Evolutionary conservation across 2,888 invertebrate species (phyloP).

Genomic region (Eurois occulta): DNA sequence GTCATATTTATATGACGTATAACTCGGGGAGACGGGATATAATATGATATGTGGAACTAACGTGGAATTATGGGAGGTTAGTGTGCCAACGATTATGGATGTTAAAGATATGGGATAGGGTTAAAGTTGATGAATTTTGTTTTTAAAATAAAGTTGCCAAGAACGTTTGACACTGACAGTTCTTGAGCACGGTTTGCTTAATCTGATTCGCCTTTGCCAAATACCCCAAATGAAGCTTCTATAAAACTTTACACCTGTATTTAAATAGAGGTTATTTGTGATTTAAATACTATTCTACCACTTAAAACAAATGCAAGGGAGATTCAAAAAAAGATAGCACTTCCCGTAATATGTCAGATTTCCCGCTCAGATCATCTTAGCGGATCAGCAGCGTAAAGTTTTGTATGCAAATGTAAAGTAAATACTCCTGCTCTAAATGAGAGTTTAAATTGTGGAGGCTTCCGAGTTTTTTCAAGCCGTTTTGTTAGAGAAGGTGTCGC

Average conservation of each 20-base stretch:
- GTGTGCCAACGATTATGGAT: conserved; percentile 20
- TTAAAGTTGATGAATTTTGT: neutral
- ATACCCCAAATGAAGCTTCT: neutral
- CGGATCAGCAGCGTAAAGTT: conserved; percentile 52
- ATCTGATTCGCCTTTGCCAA: neutral
- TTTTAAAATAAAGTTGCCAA: neutral
- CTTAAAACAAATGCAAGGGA: conserved; percentile 41
- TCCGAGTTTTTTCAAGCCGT: conserved; percentile 31
- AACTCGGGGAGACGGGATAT: conserved; percentile 45
- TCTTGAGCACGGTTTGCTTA: neutral
- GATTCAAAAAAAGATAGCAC: conserved; percentile 34
- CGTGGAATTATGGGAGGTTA: conserved; percentile 46
- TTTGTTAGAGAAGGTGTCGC: neutral
- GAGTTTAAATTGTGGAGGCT: conserved; percentile 54
- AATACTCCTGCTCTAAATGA: conserved; percentile 41
- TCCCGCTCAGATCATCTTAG: conserved; percentile 55
- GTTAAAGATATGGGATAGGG: neutral
- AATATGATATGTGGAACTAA: conserved; percentile 58
- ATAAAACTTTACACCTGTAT: neutral
- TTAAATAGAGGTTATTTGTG: too few species aligned
- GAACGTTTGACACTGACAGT: neutral
- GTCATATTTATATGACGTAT: conserved; percentile 66
- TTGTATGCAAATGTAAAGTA: conserved; percentile 51
- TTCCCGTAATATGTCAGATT: conserved; percentile 59
- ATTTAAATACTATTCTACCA: neutral